Percentiles rank a stretch among this genome's conserved stretches.
These are phyloP conservation scores for Philopedon plagiatum DNA, from an alignment of 2,888 invertebrate genomes.

Conservation along the genomic window DNA sequence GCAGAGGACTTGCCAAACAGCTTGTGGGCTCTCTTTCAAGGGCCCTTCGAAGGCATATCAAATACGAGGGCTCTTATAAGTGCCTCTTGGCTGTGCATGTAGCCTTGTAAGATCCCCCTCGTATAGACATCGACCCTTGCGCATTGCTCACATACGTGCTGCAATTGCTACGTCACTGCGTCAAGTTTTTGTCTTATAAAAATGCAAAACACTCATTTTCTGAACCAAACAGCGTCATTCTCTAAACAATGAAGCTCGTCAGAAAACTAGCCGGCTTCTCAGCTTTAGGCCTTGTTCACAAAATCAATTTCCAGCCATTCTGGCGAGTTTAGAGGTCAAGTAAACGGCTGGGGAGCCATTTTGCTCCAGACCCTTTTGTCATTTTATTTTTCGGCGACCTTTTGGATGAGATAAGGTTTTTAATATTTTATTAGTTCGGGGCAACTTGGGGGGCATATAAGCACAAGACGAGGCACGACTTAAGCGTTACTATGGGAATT, in stretches of 20 bases:
- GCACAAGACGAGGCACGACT: conserved; percentile 44
- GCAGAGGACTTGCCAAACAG: too few relatives aligned
- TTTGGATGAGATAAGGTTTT: conserved; percentile 47
- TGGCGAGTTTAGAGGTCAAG: conserved; percentile 42
- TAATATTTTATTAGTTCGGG: conserved; percentile 47
- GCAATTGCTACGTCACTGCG: too few relatives aligned
- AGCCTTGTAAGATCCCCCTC: too few relatives aligned
- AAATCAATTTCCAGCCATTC: conserved; percentile 44
- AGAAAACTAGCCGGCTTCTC: conserved; percentile 1
- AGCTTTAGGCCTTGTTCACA: conserved; percentile 35
- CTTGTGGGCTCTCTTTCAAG: too few relatives aligned
- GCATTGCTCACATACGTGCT: too few relatives aligned
- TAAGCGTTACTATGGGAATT: conserved; percentile 49
- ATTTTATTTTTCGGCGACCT: conserved; percentile 48
- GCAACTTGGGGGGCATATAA: conserved; percentile 29
- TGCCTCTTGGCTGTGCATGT: too few relatives aligned
- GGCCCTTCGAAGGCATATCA: too few relatives aligned
- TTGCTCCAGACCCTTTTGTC: conserved; percentile 45
- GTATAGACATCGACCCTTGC: too few relatives aligned
- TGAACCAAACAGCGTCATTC: not conserved
- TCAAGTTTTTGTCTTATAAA: too few relatives aligned
- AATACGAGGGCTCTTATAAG: too few relatives aligned
- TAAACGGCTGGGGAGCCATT: conserved; percentile 42
- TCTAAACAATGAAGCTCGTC: not conserved
- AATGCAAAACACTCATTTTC: too few relatives aligned